A percentile compares a stretch with the other conserved stretches of the same genome.
These are phyloP conservation scores for Tenthredo notha DNA, from an alignment of 2,888 invertebrate species.

Conservation along the genomic window DNA sequence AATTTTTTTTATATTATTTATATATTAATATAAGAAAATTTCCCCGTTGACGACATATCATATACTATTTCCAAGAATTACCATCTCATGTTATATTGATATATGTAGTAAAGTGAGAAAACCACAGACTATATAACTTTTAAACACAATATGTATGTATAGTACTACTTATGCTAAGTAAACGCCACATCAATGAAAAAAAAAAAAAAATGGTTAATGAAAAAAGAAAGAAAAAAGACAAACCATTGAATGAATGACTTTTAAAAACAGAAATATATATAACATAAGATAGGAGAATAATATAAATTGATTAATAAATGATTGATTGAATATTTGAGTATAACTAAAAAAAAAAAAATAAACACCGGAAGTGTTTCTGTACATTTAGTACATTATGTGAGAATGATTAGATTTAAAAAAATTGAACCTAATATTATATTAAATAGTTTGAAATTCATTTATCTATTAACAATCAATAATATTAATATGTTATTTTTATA, in stretches of 20 bases:
- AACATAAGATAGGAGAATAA: neutral
- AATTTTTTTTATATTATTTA: neutral
- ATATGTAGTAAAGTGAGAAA: neutral
- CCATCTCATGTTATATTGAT: neutral
- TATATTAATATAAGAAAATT: conserved; percentile 1
- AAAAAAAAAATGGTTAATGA: neutral
- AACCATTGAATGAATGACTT: neutral
- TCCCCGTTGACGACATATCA: neutral
- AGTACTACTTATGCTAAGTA: neutral
- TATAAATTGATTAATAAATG: neutral
- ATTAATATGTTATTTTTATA: neutral
- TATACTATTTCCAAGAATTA: neutral
- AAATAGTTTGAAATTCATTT: neutral
- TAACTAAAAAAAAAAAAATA: too few species aligned
- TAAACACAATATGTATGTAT: neutral
- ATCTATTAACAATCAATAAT: neutral
- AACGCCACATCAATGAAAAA: neutral
- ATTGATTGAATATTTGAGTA: neutral
- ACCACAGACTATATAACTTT: neutral
- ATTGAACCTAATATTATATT: neutral
- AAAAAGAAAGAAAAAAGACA: neutral
- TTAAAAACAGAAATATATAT: neutral
- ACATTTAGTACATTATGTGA: too few species aligned
- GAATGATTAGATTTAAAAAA: neutral
- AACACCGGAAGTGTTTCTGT: too few species aligned